Base-by-base conservation (phyloP, 1,140 invertebrate species). In the Archivesica marissinica region DNA sequence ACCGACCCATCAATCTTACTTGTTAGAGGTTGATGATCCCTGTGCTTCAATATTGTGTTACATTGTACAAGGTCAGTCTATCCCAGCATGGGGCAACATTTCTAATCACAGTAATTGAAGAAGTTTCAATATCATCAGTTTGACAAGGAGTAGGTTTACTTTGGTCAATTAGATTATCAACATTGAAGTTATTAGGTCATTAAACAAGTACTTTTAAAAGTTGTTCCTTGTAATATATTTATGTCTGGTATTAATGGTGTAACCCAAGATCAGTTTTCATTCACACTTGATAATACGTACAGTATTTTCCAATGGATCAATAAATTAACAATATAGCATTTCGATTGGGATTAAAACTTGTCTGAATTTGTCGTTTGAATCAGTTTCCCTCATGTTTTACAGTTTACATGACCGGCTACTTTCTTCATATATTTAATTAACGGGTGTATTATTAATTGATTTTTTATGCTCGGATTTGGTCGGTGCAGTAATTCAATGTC, bases 281-380 rank as follows among this genome's bases (percentile, higher is more conserved):
- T 47, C 68, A 72, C 39, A n/a, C n/a, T n/a, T 25, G 39, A 70
- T 70, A 41, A 1, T 23, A 13, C 20, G 6, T 47, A 70, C 25
- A 28, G 35, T 70, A 70, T 72, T 72, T 47, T 47, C 7, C 41
- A 23, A 30, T 30, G 20, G 66, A 70, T 70, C 66, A 44, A 47
- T 70, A 70, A 72, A 72, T 72, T 72, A 72, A 72, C n/a, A 44
- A 7, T 72, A 72, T 72, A 15, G 41, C 68, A 23, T 52, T 25
- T 72, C 33, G 68, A 72, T 47, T 72, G 28, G 41, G 41, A 72
- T 72, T 50, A 47, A 72, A 33, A 44, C 68, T 11, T 28, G 68
- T 72, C 41, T 47, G 44, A 72, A 72, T 52, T 50, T 50, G 44
- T 72, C 25, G 6, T 6, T 25, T 28, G 11, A 72, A 50, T 41